Base-by-base conservation (phyloP, 2,888 invertebrate genomes). In the Sesamia inferens region DNA sequence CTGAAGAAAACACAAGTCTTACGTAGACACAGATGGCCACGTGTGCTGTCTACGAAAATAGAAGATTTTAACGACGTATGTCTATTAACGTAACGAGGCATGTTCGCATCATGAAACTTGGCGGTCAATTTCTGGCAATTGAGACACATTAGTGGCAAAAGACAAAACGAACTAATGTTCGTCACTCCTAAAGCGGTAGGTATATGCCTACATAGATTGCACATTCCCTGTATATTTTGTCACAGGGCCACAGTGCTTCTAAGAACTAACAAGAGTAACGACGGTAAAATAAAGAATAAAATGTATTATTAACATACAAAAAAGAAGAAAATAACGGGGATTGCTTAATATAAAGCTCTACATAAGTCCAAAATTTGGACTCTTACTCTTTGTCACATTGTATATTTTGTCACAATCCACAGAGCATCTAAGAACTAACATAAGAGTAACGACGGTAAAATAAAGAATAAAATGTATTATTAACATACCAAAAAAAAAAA, bases 41-140 rank as follows among this genome's bases (percentile, higher is more conserved):
- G 74, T 81, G 78, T 51, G 51, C 51, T 62, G 64, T 64, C 22
- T 54, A 78, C 71, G 24, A 66, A 84, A 78, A 84, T 78, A 84
- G 82, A 72, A 58, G 19, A 63, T 63, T 63, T 64, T 68, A 68
- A 71, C 68, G 83, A 67, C 47, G 48, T 64, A 44, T 63, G 67
- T 73, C 65, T 64, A 61, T 62, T 58, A 81, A 51, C 47, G 79
- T 67, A 64, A 82, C 68, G 47, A 71, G 66, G 68, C 54, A 78
- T 82, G 73, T 78, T 78, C 58, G 68, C 78, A 78, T 59, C 69
- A 55, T 22, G 59, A 58, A 51, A 59, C 59, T 64, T 82, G 61
- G 69, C 66, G 57, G 24, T 22, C 48, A 51, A 13, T 48, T 66
- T 67, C 54, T 71, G 59, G 47, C 71, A 61, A 64, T 48, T 64